Conservation (phyloP, 2,113 vertebrate genomes). For the Myocastor coypus region DNA sequence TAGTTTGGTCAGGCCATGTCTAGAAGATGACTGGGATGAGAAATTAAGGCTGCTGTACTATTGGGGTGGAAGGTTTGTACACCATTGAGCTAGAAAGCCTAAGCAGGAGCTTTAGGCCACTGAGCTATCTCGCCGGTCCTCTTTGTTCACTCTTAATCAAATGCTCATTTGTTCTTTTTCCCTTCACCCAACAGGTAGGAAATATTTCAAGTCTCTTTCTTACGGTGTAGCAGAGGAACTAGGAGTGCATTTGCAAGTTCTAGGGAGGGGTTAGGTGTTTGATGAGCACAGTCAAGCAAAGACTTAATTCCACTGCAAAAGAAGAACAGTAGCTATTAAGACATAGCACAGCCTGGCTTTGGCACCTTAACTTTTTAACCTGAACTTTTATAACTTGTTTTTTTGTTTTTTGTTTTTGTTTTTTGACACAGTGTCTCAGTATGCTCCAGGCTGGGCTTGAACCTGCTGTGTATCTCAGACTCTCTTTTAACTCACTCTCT, state of each 20-base stretch:
- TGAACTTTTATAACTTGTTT: background rate
- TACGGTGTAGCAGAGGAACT: background rate
- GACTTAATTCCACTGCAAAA: background rate
- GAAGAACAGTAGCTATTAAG: conserved; percentile 12
- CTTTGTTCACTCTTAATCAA: background rate
- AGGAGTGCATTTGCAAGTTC: background rate
- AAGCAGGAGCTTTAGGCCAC: no score
- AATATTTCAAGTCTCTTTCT: background rate
- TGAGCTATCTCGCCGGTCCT: no score
- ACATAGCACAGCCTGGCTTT: background rate
- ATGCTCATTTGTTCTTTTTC: background rate
- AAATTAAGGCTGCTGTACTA: background rate
- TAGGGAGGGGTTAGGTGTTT: background rate
- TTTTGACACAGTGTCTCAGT: background rate
- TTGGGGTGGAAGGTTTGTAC: background rate
- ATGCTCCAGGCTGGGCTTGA: background rate
- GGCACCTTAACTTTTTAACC: background rate
- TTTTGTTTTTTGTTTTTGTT: no score
- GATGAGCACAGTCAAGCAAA: background rate
- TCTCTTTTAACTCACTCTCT: background rate
- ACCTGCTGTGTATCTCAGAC: background rate
- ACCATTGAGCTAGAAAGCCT: background rate
- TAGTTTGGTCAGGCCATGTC: background rate
- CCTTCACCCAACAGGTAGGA: background rate
- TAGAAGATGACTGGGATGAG: background rate